These are phyloP conservation scores for Bufotes viridis DNA, from an alignment of 2,797 vertebrate genomes.

Conservation along the genomic window DNA sequence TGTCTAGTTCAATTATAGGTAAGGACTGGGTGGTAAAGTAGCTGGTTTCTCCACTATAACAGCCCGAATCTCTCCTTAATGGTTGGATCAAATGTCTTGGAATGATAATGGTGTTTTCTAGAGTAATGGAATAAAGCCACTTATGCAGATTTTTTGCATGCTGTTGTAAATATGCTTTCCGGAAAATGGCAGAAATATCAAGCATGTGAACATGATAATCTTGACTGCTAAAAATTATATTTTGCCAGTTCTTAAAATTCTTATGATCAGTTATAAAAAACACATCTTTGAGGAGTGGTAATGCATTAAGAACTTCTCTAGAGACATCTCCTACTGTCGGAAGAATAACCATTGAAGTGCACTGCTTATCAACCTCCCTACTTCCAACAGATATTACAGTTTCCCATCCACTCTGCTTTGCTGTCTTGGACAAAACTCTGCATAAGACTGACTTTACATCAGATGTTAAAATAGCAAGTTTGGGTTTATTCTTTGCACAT, in stretches of 20 bases:
- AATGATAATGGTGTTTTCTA: slow-evolving; percentile 65
- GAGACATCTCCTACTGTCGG: slow-evolving; percentile 71
- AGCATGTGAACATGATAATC: slow-evolving; percentile 73
- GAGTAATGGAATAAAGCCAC: slow-evolving; percentile 78
- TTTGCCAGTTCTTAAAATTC: slow-evolving; percentile 43
- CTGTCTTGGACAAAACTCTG: slow-evolving; percentile 62
- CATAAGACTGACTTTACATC: slow-evolving; percentile 66
- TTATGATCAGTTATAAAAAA: slow-evolving; percentile 74
- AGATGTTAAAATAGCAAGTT: slow-evolving; percentile 66
- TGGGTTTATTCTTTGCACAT: slow-evolving; percentile 66
- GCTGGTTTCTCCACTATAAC: slow-evolving; percentile 57
- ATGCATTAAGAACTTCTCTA: slow-evolving; percentile 60
- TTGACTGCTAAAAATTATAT: slow-evolving; percentile 64
- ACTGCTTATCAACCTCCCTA: slow-evolving; percentile 53
- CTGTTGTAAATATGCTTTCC: slow-evolving; percentile 76
- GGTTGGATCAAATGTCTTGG: slow-evolving; percentile 63
- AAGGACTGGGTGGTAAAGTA: slow-evolving; percentile 76
- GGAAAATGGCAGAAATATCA: slow-evolving; percentile 75
- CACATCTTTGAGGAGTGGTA: slow-evolving; percentile 70
- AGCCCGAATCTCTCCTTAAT: slow-evolving; percentile 54
- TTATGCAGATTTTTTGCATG: slow-evolving; percentile 68
- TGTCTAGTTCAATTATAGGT: slow-evolving; percentile 69
- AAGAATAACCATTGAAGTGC: slow-evolving; percentile 76
- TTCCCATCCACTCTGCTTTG: slow-evolving; percentile 66
- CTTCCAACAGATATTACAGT: slow-evolving; percentile 48